phyloP scores from a whole-genome alignment of 92 coral and sea anemone species.

The Desmophyllum pertusum region DNA sequence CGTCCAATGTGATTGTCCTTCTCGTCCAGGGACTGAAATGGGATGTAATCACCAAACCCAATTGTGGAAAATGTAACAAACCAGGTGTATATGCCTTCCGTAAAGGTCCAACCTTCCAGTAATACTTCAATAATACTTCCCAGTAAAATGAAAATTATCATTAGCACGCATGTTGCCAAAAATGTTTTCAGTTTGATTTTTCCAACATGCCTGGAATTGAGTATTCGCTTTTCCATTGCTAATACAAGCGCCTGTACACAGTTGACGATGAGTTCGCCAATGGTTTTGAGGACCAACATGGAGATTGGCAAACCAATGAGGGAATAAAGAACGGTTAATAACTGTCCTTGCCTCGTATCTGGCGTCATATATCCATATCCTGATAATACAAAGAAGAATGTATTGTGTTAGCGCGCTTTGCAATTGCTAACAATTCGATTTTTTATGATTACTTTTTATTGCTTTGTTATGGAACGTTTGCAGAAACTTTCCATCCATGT shows the following conservation, averaged over 20 bases:
- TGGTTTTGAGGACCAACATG: conserved; percentile 46
- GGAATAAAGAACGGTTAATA: conserved; percentile 25
- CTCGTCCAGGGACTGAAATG: conserved; percentile 7
- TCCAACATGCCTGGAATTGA: not conserved
- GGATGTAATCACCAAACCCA: conserved; percentile 33
- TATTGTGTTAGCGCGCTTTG: too few species aligned
- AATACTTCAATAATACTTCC: not conserved
- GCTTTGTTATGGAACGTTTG: too few species aligned
- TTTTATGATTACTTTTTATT: too few species aligned
- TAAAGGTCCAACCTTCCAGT: conserved; percentile 7
- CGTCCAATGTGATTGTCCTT: not conserved
- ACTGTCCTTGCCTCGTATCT: conserved; percentile 42
- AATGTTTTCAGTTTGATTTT: conserved; percentile 7
- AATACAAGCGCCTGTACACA: conserved; percentile 7
- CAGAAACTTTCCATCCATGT: too few species aligned
- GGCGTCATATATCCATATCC: conserved; percentile 45
- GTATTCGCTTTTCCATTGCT: not conserved
- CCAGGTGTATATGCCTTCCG: conserved; percentile 21
- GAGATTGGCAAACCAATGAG: conserved; percentile 43
- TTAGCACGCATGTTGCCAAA: not conserved
- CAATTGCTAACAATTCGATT: too few species aligned
- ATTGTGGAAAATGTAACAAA: conserved; percentile 15
- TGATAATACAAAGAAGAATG: not conserved
- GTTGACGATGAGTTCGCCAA: conserved; percentile 34
- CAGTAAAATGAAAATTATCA: not conserved